Conservation (phyloP, 1,140 invertebrate genomes). For the Drosophila kohkoa region DNA sequence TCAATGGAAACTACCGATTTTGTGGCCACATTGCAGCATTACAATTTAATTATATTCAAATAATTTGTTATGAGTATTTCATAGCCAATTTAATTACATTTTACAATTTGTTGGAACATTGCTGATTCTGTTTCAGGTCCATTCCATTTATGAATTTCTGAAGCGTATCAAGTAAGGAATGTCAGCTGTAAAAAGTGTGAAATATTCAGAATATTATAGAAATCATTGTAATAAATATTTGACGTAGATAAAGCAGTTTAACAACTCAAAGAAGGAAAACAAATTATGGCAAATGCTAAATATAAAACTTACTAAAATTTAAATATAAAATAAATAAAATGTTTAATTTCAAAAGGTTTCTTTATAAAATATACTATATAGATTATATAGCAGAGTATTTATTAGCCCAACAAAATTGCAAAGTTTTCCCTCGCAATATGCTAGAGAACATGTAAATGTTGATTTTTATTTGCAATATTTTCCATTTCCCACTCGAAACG, state of each 20-base stretch:
- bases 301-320: too few relatives aligned
- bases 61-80: conserved; percentile 8
- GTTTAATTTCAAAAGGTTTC: background rate
- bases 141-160: background rate
- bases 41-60: conserved; percentile 60
- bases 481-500: conserved; percentile 24
- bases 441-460: conserved; percentile 69
- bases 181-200: too few relatives aligned
- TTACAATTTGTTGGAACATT: conserved; percentile 10
- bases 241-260: too few relatives aligned
- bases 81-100: conserved; percentile 34
- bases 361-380: too few relatives aligned
- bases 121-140: conserved; percentile 12
- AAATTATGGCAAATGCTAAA: too few relatives aligned
- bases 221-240: too few relatives aligned
- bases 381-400: conserved; percentile 1
- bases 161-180: too few relatives aligned
- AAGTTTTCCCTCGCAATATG: background rate
- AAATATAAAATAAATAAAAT: too few relatives aligned
- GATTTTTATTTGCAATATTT: conserved; percentile 9
- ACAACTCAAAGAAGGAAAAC: too few relatives aligned
- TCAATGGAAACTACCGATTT: background rate
- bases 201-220: too few relatives aligned
- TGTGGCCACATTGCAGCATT: conserved; percentile 7
- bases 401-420: background rate